Conservation (phyloP, 2,797 vertebrate genomes). For the Euphonia xanthogaster region DNA sequence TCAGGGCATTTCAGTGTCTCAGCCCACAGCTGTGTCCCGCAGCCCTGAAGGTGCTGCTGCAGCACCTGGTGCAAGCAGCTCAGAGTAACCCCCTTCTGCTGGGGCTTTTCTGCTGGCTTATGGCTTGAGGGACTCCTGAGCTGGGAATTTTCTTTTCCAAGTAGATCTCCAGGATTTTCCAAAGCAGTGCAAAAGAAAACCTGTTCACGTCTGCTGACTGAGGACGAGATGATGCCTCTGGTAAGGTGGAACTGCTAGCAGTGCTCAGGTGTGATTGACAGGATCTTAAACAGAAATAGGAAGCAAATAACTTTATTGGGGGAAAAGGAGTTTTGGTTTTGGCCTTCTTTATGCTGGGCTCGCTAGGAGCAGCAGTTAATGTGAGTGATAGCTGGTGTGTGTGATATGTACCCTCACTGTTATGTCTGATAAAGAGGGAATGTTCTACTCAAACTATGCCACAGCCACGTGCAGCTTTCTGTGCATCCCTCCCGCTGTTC, state of each 20-base stretch:
- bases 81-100: not conserved
- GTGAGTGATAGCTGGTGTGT: not conserved
- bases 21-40: not conserved
- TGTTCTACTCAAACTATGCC: not conserved
- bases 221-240: not conserved
- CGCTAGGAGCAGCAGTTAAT: not conserved
- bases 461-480: accelerated
- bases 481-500: accelerated
- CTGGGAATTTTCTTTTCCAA: not conserved
- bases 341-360: not conserved
- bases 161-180: not conserved
- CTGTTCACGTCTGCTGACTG: not conserved
- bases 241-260: not conserved
- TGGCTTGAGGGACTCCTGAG: not conserved
- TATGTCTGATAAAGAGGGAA: not conserved
- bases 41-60: not conserved
- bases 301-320: not conserved
- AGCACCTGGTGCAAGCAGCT: not conserved
- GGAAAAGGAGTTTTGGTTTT: not conserved
- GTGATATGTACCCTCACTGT: not conserved
- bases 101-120: not conserved
- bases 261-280: not conserved
- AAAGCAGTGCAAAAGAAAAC: not conserved
- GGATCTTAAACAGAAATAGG: not conserved
- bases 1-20: not conserved